Evolutionary conservation across 2,113 vertebrate genomes (phyloP).

Genomic region (Eonycteris spelaea): DNA sequence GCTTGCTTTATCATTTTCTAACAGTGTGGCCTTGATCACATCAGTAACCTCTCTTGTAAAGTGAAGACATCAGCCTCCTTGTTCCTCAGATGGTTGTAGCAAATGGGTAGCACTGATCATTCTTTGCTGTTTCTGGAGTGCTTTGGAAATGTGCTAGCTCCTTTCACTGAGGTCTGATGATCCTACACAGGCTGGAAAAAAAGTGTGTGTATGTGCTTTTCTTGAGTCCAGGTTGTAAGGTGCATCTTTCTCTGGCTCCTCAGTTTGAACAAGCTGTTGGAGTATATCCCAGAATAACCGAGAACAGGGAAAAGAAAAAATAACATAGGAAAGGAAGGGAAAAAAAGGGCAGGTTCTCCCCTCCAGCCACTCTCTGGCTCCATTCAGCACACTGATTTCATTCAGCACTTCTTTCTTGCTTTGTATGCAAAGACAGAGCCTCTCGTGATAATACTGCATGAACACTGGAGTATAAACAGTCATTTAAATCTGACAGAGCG

Average conservation of each 20-base stretch:
- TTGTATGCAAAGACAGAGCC: conserved; percentile 53
- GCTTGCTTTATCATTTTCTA: neutral
- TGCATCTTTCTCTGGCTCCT: conserved; percentile 43
- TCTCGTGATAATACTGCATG: conserved; percentile 30
- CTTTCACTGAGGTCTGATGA: neutral
- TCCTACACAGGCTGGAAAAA: neutral
- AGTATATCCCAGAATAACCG: conserved; percentile 60
- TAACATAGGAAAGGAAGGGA: neutral
- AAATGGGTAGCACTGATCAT: neutral
- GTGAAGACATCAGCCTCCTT: neutral
- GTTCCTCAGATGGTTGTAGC: neutral
- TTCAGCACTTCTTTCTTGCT: conserved; percentile 51
- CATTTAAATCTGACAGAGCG: conserved; percentile 51
- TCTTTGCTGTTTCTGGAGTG: neutral
- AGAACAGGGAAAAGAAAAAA: conserved; percentile 46
- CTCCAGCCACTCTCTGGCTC: neutral
- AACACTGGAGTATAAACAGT: conserved; percentile 43
- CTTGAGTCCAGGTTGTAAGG: conserved; percentile 34
- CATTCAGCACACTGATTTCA: conserved; percentile 63
- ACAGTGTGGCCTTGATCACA: neutral
- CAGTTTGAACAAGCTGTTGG: conserved; percentile 41
- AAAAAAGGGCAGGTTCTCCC: neutral
- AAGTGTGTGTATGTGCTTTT: conserved; percentile 9
- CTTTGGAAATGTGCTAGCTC: neutral
- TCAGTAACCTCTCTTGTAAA: neutral